phyloP scores from a whole-genome alignment of 2,797 vertebrate genomes.

The Meriones psammophilus region DNA sequence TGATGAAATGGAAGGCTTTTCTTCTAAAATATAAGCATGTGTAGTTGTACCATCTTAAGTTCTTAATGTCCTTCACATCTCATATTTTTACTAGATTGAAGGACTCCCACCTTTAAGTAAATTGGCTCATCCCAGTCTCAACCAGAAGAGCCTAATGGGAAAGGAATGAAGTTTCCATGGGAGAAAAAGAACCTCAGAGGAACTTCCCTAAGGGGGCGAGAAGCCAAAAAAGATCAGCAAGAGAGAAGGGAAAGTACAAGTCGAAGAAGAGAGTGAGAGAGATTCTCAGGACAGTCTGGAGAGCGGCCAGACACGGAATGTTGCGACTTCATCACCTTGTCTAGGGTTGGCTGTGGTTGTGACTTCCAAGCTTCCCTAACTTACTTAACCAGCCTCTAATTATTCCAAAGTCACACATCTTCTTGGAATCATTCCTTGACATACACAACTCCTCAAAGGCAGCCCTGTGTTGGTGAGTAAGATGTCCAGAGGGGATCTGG shows the following conservation, averaged over 20 bases:
- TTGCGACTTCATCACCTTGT: conserved; percentile 62
- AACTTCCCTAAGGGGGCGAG: background rate
- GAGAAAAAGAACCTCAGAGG: conserved; percentile 1
- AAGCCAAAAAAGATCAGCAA: background rate
- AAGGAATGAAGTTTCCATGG: conserved; percentile 26
- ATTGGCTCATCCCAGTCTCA: background rate
- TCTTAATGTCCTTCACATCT: background rate
- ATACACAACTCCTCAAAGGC: conserved; percentile 47
- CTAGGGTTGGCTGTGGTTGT: conserved; percentile 13
- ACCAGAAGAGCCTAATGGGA: background rate
- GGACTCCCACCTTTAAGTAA: background rate
- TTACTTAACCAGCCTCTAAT: conserved; percentile 50
- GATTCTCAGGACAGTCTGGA: conserved; percentile 50
- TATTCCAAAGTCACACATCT: conserved; percentile 67
- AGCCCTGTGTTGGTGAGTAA: conserved; percentile 56
- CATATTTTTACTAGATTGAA: background rate
- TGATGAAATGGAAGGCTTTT: conserved; percentile 17
- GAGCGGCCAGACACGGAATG: conserved; percentile 16
- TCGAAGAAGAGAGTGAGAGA: background rate
- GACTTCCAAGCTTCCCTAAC: conserved; percentile 61
- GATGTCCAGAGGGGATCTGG: conserved; percentile 32
- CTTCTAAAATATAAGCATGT: background rate
- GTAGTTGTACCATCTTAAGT: background rate
- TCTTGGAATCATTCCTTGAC: conserved; percentile 67
- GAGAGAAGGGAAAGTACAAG: background rate